Base-by-base conservation (phyloP, 2,797 vertebrate species). In the Microctenopoma lineatum region DNA sequence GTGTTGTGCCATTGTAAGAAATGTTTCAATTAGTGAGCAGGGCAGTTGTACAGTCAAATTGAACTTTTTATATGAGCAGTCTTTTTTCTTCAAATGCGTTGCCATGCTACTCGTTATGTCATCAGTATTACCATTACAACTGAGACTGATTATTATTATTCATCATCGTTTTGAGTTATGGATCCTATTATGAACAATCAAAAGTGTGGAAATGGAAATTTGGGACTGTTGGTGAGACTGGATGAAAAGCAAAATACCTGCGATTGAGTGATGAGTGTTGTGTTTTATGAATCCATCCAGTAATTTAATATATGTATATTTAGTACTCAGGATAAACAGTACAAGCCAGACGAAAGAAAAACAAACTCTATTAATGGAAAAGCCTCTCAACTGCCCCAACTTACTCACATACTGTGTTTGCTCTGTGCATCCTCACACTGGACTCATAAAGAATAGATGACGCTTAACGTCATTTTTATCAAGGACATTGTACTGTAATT, bases 381-480 rank as follows among this genome's bases (percentile, higher is more conserved):
- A 59, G 59, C 34, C 51, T 67, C n/a, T 46, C 36, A 32, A 15
- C 50, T 68, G 36, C 53, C 36, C 42, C 45, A 34, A 80, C 76
- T 6, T 58, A 57, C 13, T 51, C 69, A 39, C 66, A 39, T 16
- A 64, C 15, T 51, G 21, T 29, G 8, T 59, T 36, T 50, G 12
- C 59, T 44, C 66, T 61, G 51, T 72, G 56, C 62, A 55, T 79
- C 67, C 69, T 61, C 72, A 57, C 47, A 25, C 53, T 55, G 48
- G 34, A 69, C 81, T 90, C 85, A 85, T 87, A 68, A 91, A 87
- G 73, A 85, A 88, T 86, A 59, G 62, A 88, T 90, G 47, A 52
- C 39, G 42, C 67, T 67, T 67, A 66, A 88, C 89, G 65, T 67
- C 82, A 85, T 84, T 88, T 90, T 90, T 62, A 91, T 87, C 57